Evolutionary conservation across 2,888 invertebrate species (phyloP), one percentile per base, ranked within the genome.

Genomic region (Aspidiotus rigidus): DNA sequence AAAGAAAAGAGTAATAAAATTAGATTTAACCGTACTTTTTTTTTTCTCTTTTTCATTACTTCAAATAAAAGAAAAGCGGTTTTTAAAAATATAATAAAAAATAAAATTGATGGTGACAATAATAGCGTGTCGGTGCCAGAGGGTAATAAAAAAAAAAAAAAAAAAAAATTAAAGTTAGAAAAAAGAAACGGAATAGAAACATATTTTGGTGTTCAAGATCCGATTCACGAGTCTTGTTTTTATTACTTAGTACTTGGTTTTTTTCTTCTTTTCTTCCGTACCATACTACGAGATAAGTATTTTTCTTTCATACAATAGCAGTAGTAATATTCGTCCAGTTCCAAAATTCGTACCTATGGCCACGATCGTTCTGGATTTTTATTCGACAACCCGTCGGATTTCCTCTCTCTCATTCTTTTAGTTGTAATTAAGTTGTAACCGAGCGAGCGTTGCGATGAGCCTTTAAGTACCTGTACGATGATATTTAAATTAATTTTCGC

Each of bases 21-120:
- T 53, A 67, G 59, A 67, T 67, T 67, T 67, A 67, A 59, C 60
- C 67, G 57, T 67, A 67, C 67, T 59, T 59, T 59, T 15, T 56
- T 56, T 15, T 56, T 7, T 56, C 16, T 66, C 57, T 66, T 59
- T 67, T 67, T 59, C 67, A 67, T 67, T 67, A 67, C 67, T 67
- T 67, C 60, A 67, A 67, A 67, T 67, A 67, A 67, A 67, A 59
- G 59, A 67, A 67, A 67, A 67, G 67, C 67, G 59, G 67, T 67
- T 67, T 67, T 67, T 3, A 59, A 67, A 67, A 67, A 67, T 67
- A 67, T 67, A 67, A 67, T 67, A 67, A 67, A 67, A 67, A 67
- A 67, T 67, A 67, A 67, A 67, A 67, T 67, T 67, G 67, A 67
- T 67, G 67, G 67, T 67, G 67, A 67, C 67, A 67, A 67, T 67